Percentiles rank a stretch among this genome's conserved stretches.
These are phyloP conservation scores for Ephydatia muelleri DNA, from an alignment of 37 sponge, comb jelly and placozoan genomes.

Conservation along the genomic window DNA sequence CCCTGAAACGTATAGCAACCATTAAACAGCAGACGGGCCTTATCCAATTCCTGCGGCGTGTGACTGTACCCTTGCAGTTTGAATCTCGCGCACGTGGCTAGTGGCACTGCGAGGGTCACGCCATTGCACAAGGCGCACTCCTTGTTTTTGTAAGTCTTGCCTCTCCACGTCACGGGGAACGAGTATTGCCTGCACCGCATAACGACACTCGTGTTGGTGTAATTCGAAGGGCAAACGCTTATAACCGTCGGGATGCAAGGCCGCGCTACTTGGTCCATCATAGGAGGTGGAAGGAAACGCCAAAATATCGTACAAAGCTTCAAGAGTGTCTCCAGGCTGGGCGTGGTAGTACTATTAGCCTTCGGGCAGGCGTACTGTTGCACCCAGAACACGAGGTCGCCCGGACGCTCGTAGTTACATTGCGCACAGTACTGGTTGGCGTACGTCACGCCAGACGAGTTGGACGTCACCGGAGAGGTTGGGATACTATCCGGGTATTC, in stretches of 20 bases:
- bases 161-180: neutral
- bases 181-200: neutral
- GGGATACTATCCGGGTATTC: neutral
- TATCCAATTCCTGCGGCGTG: neutral
- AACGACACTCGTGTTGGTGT: neutral
- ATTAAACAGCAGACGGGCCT: neutral
- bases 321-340: neutral
- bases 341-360: neutral
- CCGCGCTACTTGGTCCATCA: neutral
- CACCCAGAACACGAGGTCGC: neutral
- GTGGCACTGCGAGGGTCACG: neutral
- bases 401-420: slow-evolving; percentile 19
- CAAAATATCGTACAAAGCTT: neutral
- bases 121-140: neutral
- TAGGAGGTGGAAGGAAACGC: neutral
- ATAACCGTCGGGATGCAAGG: neutral
- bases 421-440: slow-evolving; percentile 51
- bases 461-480: slow-evolving; percentile 27
- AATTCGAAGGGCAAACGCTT: neutral
- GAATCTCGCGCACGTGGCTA: neutral
- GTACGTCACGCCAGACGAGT: slow-evolving; percentile 36
- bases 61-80: neutral
- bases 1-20: neutral
- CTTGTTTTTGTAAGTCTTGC: neutral
- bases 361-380: neutral